Conservation (phyloP, 2,888 invertebrate species). For the Thyatira batis region DNA sequence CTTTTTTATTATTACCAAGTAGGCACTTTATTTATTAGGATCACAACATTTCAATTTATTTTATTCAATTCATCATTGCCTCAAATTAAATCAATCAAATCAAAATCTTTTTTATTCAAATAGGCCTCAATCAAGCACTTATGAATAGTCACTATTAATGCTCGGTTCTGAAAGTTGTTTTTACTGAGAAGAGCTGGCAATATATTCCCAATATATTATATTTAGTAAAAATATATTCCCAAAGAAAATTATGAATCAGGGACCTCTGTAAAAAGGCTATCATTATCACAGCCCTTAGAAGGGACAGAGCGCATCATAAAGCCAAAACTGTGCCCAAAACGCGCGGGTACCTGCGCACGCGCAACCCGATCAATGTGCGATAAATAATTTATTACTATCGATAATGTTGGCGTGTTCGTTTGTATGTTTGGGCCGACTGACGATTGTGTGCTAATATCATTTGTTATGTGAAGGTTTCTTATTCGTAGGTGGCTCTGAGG, state of each 20-base stretch:
- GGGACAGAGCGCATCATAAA: background rate
- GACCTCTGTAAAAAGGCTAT: background rate
- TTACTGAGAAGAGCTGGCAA: too few relatives aligned
- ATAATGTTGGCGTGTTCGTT: conserved; percentile 16
- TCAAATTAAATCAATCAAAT: too few relatives aligned
- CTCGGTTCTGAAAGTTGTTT: too few relatives aligned
- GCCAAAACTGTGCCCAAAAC: background rate
- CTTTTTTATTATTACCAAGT: too few relatives aligned
- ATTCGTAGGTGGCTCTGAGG: conserved; percentile 8
- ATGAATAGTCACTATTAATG: too few relatives aligned
- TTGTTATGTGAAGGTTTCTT: conserved; percentile 16
- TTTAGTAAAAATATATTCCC: background rate
- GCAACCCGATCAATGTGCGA: background rate
- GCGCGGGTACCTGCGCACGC: background rate
- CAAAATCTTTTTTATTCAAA: too few relatives aligned
- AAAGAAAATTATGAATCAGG: background rate
- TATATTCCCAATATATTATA: too few relatives aligned
- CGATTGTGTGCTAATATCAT: conserved; percentile 38
- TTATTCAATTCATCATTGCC: too few relatives aligned
- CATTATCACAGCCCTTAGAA: background rate
- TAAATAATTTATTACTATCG: background rate
- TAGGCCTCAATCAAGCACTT: too few relatives aligned
- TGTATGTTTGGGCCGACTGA: conserved; percentile 13
- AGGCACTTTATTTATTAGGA: too few relatives aligned
- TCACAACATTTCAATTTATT: too few relatives aligned